Base-by-base conservation (phyloP, 2,888 invertebrate species). In the Megastigmus dorsalis region DNA sequence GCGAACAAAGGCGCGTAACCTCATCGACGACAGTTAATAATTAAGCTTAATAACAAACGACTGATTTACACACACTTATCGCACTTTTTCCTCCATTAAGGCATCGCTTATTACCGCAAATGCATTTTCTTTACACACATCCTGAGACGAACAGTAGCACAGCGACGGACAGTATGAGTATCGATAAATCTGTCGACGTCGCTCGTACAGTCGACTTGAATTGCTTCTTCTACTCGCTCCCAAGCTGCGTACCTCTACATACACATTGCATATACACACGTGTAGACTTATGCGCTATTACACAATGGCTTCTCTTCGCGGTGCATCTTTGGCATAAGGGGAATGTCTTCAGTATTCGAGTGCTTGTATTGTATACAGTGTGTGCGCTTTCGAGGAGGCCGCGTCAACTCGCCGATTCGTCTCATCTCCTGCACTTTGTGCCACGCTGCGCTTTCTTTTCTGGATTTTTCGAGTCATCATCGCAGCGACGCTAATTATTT, bases 401-500 rank as follows among this genome's bases (percentile, higher is more conserved):
- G n/a, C n/a, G 52, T 65, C 41, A 54, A 50, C 13, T 52, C 15
- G 15, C 36, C 28, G 20, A 50, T 50, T 69, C 36, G 41, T 10
- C 9, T 69, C 18, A 50, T 48, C 48, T 54, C 23, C 1, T 15
- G 6, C 15, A 13, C n/a, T n/a, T 36, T 5, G 10, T 6, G 50
- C 52, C 26, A n/a, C 18, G 50, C 52, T 15, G 13, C 18, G 15
- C 69, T 52, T 60, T 52, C 68, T 52, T 52, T 69, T 52, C 38
- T 59, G 13, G 7, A 28, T 26, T 36, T 18, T 45, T 18, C n/a
- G 23, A 36, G 7, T 26, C 13, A 36, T 13, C 13, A 36, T 13
- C 50, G 15, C 23, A n/a, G 18, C 6, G 1, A 7, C 26, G 50
- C 26, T 36, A 63, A 63, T 26, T 33, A 48, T 20, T 33, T 43